Evolutionary conservation across 2,888 invertebrate genomes (phyloP), one percentile per base, ranked within the genome.

Genomic region (Drosophila falleni): DNA sequence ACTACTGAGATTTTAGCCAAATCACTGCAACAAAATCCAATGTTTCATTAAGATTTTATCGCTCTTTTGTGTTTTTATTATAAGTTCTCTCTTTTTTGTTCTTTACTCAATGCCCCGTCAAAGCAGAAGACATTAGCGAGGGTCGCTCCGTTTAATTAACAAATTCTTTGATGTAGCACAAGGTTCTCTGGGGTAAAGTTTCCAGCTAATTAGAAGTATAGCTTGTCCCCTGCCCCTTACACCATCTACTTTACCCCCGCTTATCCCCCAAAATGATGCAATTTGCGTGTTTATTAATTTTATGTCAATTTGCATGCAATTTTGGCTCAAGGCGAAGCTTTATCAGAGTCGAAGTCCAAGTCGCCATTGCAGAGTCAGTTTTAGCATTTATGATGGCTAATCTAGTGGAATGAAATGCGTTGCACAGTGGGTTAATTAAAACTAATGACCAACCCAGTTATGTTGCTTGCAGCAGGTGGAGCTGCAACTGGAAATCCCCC

Each of bases 271-370:
- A 33, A 78, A 67, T 62, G 49, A 65, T 56, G 87, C 80, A 87
- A 89, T 81, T 87, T 80, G 87, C 81, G 69, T 81, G 81, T 84
- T 74, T 87, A 89, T 89, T 86, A 86, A 86, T 84, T 87, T 84
- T 67, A 89, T 86, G 86, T 84, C 86, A 69, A 86, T 86, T 86
- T 89, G 86, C 87, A 86, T 86, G 85, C 85, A 81, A 89, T 89
- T 80, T 78, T 62, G 50, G 67, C 74, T 72, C 76, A 89, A 87
- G 87, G 80, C 81, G 46, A 81, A 67, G 26, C 63, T 70, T 81
- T 71, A 78, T 71, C 65, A 49, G 8, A 64, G 66, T 56, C 68
- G 53, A 53, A 46, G 51, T 63, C 16, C 13, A 37, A 71, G 55
- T 56, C 31, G 23, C 26, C 8, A 35, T 46, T 10, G 11, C 31